Evolutionary conservation across 2,113 vertebrate genomes (phyloP).

Genomic region (Stigmatopora nigra): DNA sequence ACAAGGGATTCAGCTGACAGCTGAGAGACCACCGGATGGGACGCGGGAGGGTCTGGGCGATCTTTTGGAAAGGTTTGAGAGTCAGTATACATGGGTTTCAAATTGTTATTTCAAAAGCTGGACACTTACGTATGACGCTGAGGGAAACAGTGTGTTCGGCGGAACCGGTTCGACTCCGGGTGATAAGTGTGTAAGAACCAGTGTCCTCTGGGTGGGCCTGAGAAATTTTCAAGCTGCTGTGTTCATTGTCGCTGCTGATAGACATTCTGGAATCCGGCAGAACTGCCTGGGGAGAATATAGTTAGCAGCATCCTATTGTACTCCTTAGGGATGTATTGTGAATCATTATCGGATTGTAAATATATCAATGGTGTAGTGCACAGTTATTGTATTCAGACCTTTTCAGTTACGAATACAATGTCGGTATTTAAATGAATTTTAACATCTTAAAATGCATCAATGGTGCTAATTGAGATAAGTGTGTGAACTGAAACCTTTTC

Average conservation of each 20-base stretch:
- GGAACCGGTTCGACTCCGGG: constrained; percentile 51
- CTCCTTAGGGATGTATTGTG: not conserved
- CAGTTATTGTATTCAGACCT: not conserved
- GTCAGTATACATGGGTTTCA: not conserved
- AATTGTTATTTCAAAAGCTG: not conserved
- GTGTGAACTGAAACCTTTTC: constrained; percentile 52
- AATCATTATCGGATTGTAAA: not conserved
- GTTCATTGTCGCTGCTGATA: constrained; percentile 38
- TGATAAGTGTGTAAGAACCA: constrained; percentile 64
- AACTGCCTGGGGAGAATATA: constrained; percentile 43
- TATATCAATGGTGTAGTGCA: not conserved
- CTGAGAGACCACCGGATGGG: constrained; percentile 65
- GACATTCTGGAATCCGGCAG: constrained; percentile 27
- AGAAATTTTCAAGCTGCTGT: constrained; percentile 55
- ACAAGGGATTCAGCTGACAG: constrained; percentile 61
- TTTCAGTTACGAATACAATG: no score
- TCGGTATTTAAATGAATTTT: not conserved
- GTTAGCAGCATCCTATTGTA: not conserved
- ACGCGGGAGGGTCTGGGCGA: constrained; percentile 65
- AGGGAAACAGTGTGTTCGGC: constrained; percentile 65
- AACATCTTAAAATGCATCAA: not conserved
- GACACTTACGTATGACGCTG: constrained; percentile 60
- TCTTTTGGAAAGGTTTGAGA: constrained; percentile 46
- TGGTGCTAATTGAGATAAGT: not conserved
- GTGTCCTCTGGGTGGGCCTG: constrained; percentile 48